phyloP scores from a whole-genome alignment of 2,113 vertebrate genomes.

The Spea multiplicata region DNA sequence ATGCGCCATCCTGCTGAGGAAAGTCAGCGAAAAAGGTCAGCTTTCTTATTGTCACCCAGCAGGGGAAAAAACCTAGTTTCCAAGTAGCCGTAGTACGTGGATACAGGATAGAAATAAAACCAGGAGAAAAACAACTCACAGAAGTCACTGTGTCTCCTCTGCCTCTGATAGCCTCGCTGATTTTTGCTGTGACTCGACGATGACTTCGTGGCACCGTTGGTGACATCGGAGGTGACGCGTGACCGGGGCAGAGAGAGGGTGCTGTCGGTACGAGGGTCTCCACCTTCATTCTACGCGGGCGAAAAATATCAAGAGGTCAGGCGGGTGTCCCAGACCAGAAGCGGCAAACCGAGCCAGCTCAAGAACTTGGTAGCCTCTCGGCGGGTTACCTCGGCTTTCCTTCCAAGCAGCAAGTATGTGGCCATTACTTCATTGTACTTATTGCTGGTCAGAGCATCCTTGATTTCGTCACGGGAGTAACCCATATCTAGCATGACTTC shows the following conservation, averaged over 20 bases:
- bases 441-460: constrained; percentile 78
- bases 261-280: constrained; percentile 72
- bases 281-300: constrained; percentile 66
- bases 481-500: constrained; percentile 95
- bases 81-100: too few species aligned
- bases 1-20: too few species aligned
- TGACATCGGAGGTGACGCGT: constrained; percentile 78
- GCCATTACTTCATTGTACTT: constrained; percentile 93
- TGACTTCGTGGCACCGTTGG: constrained; percentile 81
- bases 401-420: constrained; percentile 89
- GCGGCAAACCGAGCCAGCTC: neutral
- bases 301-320: too few species aligned
- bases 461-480: constrained; percentile 85
- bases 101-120: too few species aligned
- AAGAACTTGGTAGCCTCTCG: neutral
- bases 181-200: constrained; percentile 81
- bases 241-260: constrained; percentile 84
- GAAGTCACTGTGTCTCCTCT: constrained; percentile 91
- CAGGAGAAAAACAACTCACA: constrained; percentile 66
- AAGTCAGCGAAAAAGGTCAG: too few species aligned
- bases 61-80: too few species aligned
- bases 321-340: neutral
- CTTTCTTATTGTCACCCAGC: too few species aligned
- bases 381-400: constrained; percentile 76
- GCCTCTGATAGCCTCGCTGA: constrained; percentile 86